phyloP scores from a whole-genome alignment of 2,797 vertebrate genomes.

The Sebastes ruberrimus region DNA sequence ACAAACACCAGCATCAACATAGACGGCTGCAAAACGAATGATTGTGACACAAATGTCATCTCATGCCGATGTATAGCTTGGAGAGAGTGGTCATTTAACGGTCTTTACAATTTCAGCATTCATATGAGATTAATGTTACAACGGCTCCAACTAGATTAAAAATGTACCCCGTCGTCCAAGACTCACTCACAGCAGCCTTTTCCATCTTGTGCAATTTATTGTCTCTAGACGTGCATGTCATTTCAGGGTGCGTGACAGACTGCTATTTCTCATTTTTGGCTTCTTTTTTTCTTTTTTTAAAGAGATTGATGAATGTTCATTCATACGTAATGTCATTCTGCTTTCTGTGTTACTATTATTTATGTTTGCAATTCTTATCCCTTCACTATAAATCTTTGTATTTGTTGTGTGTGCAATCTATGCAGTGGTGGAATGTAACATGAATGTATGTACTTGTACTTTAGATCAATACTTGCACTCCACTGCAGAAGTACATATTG shows the following conservation, averaged over 20 bases:
- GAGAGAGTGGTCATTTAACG: conserved; percentile 43
- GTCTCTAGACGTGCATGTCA: conserved; percentile 29
- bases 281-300: background rate
- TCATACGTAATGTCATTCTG: background rate
- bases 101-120: conserved; percentile 36
- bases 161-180: conserved; percentile 29
- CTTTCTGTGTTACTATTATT: conserved; percentile 4
- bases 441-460: background rate
- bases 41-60: conserved; percentile 19
- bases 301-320: conserved; percentile 17
- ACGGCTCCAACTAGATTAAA: conserved; percentile 28
- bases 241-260: conserved; percentile 16
- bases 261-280: background rate
- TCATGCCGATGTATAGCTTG: background rate
- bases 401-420: background rate
- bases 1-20: background rate
- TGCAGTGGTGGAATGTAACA: background rate
- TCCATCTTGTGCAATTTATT: conserved; percentile 30
- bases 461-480: background rate
- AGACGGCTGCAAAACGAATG: conserved; percentile 38
- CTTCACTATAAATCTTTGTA: background rate
- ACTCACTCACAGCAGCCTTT: conserved; percentile 44
- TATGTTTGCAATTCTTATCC: background rate
- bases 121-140: conserved; percentile 49
- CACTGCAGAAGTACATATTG: background rate